Conservation (phyloP, 2,797 vertebrate genomes). For the Hoplostethus atlanticus region DNA sequence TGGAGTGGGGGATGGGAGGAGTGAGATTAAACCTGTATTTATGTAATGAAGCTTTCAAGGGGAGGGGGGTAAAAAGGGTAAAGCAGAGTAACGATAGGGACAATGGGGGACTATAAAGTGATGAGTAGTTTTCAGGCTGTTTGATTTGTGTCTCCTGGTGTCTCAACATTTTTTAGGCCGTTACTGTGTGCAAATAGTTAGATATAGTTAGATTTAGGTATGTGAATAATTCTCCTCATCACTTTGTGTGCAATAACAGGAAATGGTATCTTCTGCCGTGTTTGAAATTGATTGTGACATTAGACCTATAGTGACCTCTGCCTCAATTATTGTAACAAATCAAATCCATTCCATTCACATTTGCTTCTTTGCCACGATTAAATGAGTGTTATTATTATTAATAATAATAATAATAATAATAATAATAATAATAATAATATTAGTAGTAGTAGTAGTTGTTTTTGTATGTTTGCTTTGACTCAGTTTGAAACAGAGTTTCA, state of each 20-base stretch:
- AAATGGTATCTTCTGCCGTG: neutral
- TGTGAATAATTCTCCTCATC: neutral
- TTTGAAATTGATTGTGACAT: no score
- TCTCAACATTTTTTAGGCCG: slow-evolving; percentile 2
- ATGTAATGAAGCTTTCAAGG: slow-evolving; percentile 77
- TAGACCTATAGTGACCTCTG: no score
- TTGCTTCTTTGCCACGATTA: no score
- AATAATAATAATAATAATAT: no score
- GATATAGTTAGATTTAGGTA: neutral
- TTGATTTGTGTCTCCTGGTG: no score
- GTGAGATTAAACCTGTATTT: slow-evolving; percentile 79
- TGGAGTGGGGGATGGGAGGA: slow-evolving; percentile 52
- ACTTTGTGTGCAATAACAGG: slow-evolving; percentile 1
- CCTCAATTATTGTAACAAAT: no score
- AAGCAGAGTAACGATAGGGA: slow-evolving; percentile 52
- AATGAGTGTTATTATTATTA: no score
- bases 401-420: no score
- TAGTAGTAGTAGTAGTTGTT: no score
- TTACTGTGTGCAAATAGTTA: neutral
- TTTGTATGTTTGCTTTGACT: no score
- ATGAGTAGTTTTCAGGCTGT: slow-evolving; percentile 21
- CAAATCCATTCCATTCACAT: no score
- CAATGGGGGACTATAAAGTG: slow-evolving; percentile 6
- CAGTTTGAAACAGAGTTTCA: no score
- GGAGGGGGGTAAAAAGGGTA: slow-evolving; percentile 51